Evolutionary conservation across 2,797 vertebrate species (phyloP).

Genomic region (Vultur gryphus): DNA sequence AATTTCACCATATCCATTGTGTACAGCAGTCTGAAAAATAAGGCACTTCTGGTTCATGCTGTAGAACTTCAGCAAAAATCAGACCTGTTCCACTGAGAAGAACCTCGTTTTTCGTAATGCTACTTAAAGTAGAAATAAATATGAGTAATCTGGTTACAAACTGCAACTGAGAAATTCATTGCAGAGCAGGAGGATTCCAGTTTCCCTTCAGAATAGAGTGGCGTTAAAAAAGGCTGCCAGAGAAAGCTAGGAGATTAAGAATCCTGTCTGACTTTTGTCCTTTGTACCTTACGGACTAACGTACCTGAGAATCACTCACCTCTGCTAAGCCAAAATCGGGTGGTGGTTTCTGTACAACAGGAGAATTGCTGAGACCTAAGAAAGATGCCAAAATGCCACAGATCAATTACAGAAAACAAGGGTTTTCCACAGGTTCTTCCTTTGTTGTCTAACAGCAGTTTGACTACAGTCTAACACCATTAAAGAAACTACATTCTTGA

Average conservation of each 20-base stretch:
- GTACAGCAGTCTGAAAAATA: conserved; percentile 39
- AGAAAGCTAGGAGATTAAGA: neutral
- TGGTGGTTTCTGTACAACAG: neutral
- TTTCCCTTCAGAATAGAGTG: neutral
- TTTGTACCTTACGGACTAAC: neutral
- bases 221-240: neutral
- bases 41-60: neutral
- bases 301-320: conserved; percentile 33
- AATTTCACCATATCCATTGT: conserved; percentile 10
- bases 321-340: neutral
- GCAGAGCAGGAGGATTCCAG: neutral
- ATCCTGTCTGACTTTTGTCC: neutral
- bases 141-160: neutral
- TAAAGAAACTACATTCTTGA: neutral
- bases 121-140: neutral
- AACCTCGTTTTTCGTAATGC: neutral
- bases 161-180: neutral
- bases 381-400: neutral
- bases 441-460: neutral
- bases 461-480: neutral
- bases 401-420: neutral
- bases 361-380: conserved; percentile 49
- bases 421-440: neutral
- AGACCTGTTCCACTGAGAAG: neutral
- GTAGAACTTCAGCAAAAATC: neutral